Evolutionary conservation across 2,888 invertebrate species (phyloP).

Genomic region (Eugnorisma glareosa): DNA sequence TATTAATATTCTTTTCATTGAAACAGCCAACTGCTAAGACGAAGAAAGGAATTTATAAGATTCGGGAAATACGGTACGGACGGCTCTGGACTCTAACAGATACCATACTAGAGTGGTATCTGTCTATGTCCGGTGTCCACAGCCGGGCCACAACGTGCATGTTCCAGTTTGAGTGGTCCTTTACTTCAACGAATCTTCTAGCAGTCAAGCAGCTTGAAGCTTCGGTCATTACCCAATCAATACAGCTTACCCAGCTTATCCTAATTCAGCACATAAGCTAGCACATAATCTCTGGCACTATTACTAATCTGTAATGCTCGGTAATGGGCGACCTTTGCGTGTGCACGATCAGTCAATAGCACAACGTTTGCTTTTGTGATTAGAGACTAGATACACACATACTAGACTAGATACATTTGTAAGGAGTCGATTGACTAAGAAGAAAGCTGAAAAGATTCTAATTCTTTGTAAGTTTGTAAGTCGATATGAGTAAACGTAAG

Average conservation of each 20-base stretch:
- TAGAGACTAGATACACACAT: not conserved
- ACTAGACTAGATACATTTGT: not conserved
- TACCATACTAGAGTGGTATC: not conserved
- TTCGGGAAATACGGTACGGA: not conserved
- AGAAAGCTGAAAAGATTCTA: not conserved
- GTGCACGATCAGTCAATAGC: slow-evolving; percentile 1
- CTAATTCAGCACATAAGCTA: slow-evolving; percentile 5
- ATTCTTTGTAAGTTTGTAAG: not conserved
- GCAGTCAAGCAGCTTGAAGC: not conserved
- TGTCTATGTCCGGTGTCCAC: not conserved
- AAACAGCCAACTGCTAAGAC: not conserved
- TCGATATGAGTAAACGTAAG: not conserved
- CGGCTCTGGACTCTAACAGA: not conserved
- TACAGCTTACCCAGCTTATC: slow-evolving; percentile 22
- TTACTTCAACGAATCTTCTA: not conserved
- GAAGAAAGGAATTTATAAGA: not conserved
- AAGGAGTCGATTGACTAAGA: too few relatives aligned
- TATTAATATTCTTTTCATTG: not conserved
- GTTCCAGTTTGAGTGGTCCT: not conserved
- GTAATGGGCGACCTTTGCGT: slow-evolving; percentile 11
- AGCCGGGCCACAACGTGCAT: too few relatives aligned
- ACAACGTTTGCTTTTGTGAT: not conserved
- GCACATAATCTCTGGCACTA: slow-evolving; percentile 23
- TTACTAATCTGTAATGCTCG: slow-evolving; percentile 1
- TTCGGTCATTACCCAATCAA: slow-evolving; percentile 3